phyloP scores from a whole-genome alignment of 2,888 invertebrate species.

The Aphidoletes aphidimyza region DNA sequence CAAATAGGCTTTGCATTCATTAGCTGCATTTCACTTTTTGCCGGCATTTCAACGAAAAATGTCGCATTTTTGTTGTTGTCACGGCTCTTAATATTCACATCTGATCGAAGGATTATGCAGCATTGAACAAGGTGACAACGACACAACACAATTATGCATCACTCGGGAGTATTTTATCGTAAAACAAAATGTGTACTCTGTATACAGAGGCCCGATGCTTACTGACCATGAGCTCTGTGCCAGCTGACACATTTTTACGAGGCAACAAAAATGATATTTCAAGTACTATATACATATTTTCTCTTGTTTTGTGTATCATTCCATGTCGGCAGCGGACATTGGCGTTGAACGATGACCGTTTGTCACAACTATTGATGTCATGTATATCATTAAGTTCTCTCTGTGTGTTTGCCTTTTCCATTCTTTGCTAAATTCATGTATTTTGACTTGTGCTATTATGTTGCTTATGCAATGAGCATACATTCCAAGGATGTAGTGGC shows the following conservation, averaged over 20 bases:
- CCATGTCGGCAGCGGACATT: not conserved
- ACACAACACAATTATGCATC: constrained; percentile 28
- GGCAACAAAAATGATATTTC: not conserved
- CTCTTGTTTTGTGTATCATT: not conserved
- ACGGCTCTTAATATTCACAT: not conserved
- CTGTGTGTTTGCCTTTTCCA: not conserved
- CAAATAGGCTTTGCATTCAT: not conserved
- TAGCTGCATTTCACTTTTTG: not conserved
- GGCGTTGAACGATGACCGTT: not conserved
- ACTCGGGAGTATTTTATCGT: not conserved
- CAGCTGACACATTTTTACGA: constrained; percentile 45
- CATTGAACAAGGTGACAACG: constrained; percentile 39
- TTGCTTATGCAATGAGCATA: not conserved
- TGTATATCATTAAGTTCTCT: constrained; percentile 31
- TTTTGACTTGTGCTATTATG: not conserved
- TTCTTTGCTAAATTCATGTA: too few relatives aligned
- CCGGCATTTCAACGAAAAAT: too few relatives aligned
- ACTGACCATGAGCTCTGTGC: not conserved
- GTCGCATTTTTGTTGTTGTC: not conserved
- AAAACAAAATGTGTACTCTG: not conserved
- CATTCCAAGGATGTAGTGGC: not conserved
- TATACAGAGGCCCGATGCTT: not conserved
- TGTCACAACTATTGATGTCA: not conserved
- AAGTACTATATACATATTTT: too few relatives aligned
- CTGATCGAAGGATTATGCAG: not conserved